These are phyloP conservation scores for Struthidea cinerea DNA, from an alignment of 2,113 vertebrate species.

Conservation along the genomic window DNA sequence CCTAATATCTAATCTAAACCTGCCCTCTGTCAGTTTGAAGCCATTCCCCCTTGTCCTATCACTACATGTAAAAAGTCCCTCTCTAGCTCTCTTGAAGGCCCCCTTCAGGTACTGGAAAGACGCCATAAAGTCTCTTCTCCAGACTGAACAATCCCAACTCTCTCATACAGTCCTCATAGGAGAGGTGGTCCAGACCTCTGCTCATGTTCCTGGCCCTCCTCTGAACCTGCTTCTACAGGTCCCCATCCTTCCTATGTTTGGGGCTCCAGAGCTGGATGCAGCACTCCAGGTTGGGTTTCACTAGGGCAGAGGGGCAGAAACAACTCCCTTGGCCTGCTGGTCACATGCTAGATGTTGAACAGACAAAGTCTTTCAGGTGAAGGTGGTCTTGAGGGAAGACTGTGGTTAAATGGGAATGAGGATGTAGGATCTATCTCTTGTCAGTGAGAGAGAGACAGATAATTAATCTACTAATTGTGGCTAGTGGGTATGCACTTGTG, in stretches of 20 bases:
- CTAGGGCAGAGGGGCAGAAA: neutral
- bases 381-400: neutral
- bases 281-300: neutral
- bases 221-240: neutral
- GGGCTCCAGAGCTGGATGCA: neutral
- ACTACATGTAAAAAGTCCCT: neutral
- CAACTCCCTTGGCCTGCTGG: neutral
- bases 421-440: neutral
- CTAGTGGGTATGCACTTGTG: neutral
- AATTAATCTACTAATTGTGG: neutral
- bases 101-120: neutral
- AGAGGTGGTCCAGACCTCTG: neutral
- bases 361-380: neutral
- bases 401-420: neutral
- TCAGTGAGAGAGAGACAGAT: neutral
- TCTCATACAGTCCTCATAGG: neutral
- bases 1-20: neutral
- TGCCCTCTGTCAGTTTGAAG: neutral
- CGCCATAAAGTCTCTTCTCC: neutral
- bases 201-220: neutral
- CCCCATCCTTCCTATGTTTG: neutral
- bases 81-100: neutral
- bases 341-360: neutral
- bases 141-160: neutral
- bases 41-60: neutral